These are phyloP conservation scores for Scrobipalpa atriplicella DNA, from an alignment of 2,888 invertebrate genomes.

Conservation along the genomic window DNA sequence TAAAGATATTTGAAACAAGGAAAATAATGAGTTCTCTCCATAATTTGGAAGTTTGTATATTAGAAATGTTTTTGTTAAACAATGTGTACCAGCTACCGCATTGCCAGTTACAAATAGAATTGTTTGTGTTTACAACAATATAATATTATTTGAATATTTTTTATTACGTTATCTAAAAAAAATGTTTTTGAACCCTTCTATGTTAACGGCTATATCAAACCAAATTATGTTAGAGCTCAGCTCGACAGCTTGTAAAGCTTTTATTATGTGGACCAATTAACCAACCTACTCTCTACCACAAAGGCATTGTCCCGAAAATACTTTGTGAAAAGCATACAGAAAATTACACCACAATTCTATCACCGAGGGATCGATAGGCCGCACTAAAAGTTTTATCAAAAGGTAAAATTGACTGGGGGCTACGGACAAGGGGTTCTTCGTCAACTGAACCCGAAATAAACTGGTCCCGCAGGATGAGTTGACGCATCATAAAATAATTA, in stretches of 20 bases:
- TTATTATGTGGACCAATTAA: neutral
- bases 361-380: conserved; percentile 4
- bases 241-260: conserved; percentile 10
- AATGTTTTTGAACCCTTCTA: neutral
- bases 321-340: neutral
- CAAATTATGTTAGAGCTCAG: neutral
- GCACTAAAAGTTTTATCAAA: conserved; percentile 2
- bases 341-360: neutral
- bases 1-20: too few species aligned
- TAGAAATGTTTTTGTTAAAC: too few species aligned
- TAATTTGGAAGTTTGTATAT: too few species aligned
- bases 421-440: too few species aligned
- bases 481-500: too few species aligned
- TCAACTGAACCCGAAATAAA: too few species aligned
- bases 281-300: neutral
- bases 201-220: neutral
- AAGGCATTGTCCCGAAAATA: neutral
- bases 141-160: neutral
- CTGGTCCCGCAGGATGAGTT: too few species aligned
- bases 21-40: too few species aligned
- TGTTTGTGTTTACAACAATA: too few species aligned
- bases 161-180: neutral
- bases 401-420: neutral
- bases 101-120: too few species aligned
- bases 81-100: too few species aligned